phyloP scores from a whole-genome alignment of 2,113 vertebrate species.

The Potamarius usumacintae region DNA sequence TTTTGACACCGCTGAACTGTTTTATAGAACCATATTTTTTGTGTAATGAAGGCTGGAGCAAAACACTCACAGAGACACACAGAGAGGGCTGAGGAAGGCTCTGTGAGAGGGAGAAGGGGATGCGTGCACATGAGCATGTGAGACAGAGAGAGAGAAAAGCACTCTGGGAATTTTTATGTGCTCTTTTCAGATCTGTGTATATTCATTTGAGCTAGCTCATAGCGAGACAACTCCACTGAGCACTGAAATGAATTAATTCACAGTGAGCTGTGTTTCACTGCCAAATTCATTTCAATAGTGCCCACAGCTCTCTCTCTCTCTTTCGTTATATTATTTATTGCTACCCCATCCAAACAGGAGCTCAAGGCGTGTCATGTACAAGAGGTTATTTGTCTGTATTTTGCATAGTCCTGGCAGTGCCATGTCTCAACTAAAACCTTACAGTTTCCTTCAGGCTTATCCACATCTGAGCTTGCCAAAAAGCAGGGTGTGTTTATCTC shows the following conservation, averaged over 20 bases:
- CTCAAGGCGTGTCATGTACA: slow-evolving; percentile 5
- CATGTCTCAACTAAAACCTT: slow-evolving; percentile 1
- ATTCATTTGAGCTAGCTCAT: slow-evolving; percentile 21
- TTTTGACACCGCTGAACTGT: background rate
- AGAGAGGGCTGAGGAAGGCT: background rate
- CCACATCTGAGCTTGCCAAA: background rate
- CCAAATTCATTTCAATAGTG: slow-evolving; percentile 67
- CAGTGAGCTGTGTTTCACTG: slow-evolving; percentile 59
- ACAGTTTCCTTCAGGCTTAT: slow-evolving; percentile 17
- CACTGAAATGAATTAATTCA: slow-evolving; percentile 60
- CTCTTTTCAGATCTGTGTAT: slow-evolving; percentile 36
- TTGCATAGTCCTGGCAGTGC: slow-evolving; percentile 20
- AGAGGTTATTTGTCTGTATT: slow-evolving; percentile 24
- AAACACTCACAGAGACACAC: background rate
- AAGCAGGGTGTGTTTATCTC: background rate
- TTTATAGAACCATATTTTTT: background rate
- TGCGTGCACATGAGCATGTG: background rate
- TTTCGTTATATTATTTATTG: background rate
- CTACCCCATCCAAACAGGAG: slow-evolving; percentile 15
- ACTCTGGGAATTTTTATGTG: background rate
- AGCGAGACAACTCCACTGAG: slow-evolving; percentile 54
- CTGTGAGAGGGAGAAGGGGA: slow-evolving; percentile 1
- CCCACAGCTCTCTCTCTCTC: slow-evolving; percentile 48
- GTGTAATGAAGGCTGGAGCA: slow-evolving; percentile 5
- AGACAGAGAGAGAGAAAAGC: background rate